Base-by-base conservation (phyloP, 2,113 vertebrate genomes). In the Tachysurus vachellii region DNA sequence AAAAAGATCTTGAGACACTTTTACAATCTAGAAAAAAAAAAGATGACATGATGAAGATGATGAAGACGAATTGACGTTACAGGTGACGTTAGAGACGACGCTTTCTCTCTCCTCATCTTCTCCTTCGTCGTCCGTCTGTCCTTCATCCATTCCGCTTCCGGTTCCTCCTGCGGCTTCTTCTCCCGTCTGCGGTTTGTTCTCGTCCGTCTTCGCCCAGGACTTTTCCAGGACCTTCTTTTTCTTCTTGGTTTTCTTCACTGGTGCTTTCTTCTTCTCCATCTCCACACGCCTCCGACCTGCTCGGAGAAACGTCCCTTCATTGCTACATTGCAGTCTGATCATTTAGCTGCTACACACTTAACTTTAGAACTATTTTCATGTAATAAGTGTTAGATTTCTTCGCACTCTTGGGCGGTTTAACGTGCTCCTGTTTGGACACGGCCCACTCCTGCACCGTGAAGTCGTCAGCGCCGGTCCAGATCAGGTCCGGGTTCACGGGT, bases 401-500 rank as follows among this genome's bases (percentile, higher is more conserved):
- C 82, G 47, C 57, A 98, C 98, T 96, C 95, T 96, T 97, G 1
- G 98, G 98, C 0, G 98, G 98, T 44, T 92, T 94, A 4, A 93
- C 95, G 0, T 98, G 96, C 21, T 96, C 95, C 83, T 99, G 98
- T 89, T 96, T 95, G 85, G 96, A 96, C 85, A 96, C 88, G 3
- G 91, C 93, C 98, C 98, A 99, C 83, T 95, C 97, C 82, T 99
- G 97, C 79, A 98, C 95, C 31, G 96, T 97, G 92, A 99, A 99
- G 92, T 99, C 98, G 91, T 98, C 97, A 19, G 96, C 98, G 85
- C 98, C 98, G 0, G 97, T 99, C 92, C 97, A 99, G 90, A 99
- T 85, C 90, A 93, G 89, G 21, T 99, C 97, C 0, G 97, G 91
- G 23, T 99, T 96, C 53, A 97, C 92, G 0, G 97, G 96, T 0